Base-by-base conservation (phyloP, 1,140 invertebrate species). In the Drosophila hydei region DNA sequence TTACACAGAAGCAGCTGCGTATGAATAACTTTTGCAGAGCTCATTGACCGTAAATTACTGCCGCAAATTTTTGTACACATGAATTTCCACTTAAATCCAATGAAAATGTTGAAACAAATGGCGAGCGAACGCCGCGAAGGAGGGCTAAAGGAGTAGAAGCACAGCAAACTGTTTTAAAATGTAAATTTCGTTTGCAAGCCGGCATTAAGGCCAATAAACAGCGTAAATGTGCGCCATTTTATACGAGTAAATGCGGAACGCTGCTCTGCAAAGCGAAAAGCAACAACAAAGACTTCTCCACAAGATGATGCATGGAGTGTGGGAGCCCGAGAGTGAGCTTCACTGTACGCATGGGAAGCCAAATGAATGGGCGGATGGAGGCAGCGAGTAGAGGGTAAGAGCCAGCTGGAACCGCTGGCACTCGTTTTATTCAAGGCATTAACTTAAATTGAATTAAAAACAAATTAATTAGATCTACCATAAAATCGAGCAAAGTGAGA, bases 41-140 rank as follows among this genome's bases (percentile, higher is more conserved):
- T 83, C 79, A 88, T 88, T 88, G 80, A 84, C 80, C 80, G 80
- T 58, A 84, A 76, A 76, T 80, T 78, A 70, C 65, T 79, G 84
- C 83, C 79, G 79, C 83, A 83, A 88, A 88, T 88, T 88, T 89
- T 88, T 89, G 83, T 88, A 83, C 83, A 88, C 83, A 88, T 89
- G 83, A 88, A 88, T 88, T 88, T 88, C 83, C 83, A 88, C 83
- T 88, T 88, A 89, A 88, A 79, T 77, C 83, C 84, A 88, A 88
- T 89, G 83, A 89, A 88, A 88, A 88, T 88, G 83, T 79, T 88
- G 61, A 73, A 83, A 89, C 84, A 88, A 72, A 88, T 88, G 75
- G 59, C 54, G 47, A 52, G 40, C 55, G 48, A 27, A 7, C 12
- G 25, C 43, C 42, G 48, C 48, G 25, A 62, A 75, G 61, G 51